A percentile compares a stretch with the other conserved stretches of the same genome.
These are phyloP conservation scores for Epizoanthus stellaris DNA, from an alignment of 92 coral and sea anemone species.

Conservation along the genomic window DNA sequence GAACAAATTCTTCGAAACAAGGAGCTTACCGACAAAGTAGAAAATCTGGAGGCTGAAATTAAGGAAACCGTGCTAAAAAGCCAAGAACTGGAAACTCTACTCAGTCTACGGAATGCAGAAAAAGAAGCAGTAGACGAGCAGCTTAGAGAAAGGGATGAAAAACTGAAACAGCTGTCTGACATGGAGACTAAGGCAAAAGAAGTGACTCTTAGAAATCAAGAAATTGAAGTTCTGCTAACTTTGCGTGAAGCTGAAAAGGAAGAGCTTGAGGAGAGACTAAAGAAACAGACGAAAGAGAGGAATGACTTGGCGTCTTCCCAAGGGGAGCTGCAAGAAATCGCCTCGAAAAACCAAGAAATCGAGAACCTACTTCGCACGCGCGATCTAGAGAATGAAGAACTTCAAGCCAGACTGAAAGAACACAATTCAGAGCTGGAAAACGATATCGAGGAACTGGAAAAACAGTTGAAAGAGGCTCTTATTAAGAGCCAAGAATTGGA, in stretches of 20 bases:
- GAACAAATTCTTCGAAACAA: conserved; percentile 53
- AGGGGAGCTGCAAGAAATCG: conserved; percentile 73
- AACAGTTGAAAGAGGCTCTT: conserved; percentile 62
- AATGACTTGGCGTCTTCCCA: conserved; percentile 83
- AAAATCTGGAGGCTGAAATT: conserved; percentile 35
- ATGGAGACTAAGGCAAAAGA: conserved; percentile 62
- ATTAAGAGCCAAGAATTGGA: conserved; percentile 77
- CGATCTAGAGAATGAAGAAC: conserved; percentile 77
- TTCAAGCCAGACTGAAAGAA: conserved; percentile 68
- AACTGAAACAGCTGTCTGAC: conserved; percentile 45
- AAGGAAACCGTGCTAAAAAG: conserved; percentile 52
- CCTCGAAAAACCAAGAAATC: conserved; percentile 77
- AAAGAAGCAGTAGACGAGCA: conserved; percentile 62
- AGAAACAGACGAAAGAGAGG: conserved; percentile 64
- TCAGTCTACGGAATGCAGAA: conserved; percentile 48
- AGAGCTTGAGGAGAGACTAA: conserved; percentile 68
- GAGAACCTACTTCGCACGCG: conserved; percentile 77
- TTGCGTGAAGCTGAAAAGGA: conserved; percentile 67
- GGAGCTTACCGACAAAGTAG: conserved; percentile 37
- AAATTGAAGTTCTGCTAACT: conserved; percentile 62
- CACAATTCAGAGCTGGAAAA: conserved; percentile 78
- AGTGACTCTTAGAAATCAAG: conserved; percentile 53
- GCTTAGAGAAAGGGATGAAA: conserved; percentile 48
- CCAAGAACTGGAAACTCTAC: conserved; percentile 57
- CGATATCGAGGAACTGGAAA: conserved; percentile 75